A percentile compares a stretch with the other conserved stretches of the same genome.
Evolutionary conservation across 2,113 vertebrate species (phyloP).

Genomic region (Ciconia maguari): DNA sequence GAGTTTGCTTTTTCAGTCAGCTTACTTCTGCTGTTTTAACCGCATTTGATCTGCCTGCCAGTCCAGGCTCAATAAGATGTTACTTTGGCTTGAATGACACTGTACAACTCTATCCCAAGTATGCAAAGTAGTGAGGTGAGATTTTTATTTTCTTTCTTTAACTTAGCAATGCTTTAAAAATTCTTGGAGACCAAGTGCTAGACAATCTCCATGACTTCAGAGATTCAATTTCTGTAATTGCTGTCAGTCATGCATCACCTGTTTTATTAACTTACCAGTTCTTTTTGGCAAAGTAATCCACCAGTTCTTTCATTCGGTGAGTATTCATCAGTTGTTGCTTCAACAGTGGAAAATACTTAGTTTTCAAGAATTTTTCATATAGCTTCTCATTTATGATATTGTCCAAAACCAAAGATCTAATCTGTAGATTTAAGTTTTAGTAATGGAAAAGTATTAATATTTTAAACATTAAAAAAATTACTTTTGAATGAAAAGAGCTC

Average conservation of each 20-base stretch:
- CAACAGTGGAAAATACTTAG: constrained; percentile 80
- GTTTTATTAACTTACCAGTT: constrained; percentile 74
- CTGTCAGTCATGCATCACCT: neutral
- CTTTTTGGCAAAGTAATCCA: constrained; percentile 78
- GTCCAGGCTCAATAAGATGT: neutral
- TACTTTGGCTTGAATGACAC: neutral
- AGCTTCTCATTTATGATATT: constrained; percentile 77
- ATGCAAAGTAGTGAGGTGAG: neutral
- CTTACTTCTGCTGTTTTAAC: neutral
- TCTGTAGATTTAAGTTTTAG: constrained; percentile 62
- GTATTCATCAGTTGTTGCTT: constrained; percentile 75
- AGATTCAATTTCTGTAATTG: neutral
- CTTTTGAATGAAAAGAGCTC: neutral
- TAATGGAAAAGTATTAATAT: neutral
- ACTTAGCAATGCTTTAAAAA: neutral
- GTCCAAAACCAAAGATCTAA: constrained; percentile 80
- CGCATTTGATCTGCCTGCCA: neutral
- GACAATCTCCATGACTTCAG: neutral
- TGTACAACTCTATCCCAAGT: neutral
- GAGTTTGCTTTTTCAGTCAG: neutral
- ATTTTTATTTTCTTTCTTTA: neutral
- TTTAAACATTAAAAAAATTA: neutral
- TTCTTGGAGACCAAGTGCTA: neutral
- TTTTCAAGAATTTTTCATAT: constrained; percentile 79
- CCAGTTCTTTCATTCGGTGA: constrained; percentile 77